phyloP scores from a whole-genome alignment of 2,113 vertebrate species.

The Gambusia holbrooki region DNA sequence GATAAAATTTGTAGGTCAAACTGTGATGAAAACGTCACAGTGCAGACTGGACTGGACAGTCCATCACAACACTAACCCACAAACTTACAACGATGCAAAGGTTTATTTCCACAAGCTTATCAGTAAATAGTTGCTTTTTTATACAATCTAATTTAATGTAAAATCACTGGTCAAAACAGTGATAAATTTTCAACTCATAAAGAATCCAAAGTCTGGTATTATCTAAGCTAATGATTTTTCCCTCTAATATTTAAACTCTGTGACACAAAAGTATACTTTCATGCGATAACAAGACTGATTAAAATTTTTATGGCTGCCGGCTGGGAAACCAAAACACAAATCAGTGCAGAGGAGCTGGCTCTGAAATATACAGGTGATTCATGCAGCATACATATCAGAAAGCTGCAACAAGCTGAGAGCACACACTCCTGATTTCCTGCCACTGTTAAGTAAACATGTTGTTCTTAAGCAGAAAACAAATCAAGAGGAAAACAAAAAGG shows the following conservation, averaged over 20 bases:
- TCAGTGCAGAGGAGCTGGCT: background rate
- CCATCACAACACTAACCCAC: no score
- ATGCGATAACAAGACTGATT: background rate
- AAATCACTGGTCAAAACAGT: background rate
- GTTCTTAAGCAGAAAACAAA: background rate
- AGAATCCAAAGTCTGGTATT: background rate
- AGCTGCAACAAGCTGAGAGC: conserved; percentile 20
- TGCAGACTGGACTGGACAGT: no score
- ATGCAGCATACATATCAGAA: background rate
- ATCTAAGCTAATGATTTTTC: background rate
- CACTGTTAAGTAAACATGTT: background rate
- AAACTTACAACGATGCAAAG: no score
- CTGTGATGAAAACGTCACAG: no score
- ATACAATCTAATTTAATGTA: background rate
- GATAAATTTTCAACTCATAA: background rate
- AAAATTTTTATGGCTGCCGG: background rate
- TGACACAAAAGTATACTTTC: background rate
- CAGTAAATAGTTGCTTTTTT: background rate
- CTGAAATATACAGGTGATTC: no score
- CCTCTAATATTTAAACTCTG: no score
- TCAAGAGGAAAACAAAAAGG: no score
- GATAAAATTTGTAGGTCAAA: no score
- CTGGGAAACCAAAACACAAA: background rate
- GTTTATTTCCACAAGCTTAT: no score
- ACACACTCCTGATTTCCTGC: conserved; percentile 3